Evolutionary conservation across 1,140 invertebrate species (phyloP), one percentile per base, ranked within the genome.

Genomic region (Gryllus bimaculatus): DNA sequence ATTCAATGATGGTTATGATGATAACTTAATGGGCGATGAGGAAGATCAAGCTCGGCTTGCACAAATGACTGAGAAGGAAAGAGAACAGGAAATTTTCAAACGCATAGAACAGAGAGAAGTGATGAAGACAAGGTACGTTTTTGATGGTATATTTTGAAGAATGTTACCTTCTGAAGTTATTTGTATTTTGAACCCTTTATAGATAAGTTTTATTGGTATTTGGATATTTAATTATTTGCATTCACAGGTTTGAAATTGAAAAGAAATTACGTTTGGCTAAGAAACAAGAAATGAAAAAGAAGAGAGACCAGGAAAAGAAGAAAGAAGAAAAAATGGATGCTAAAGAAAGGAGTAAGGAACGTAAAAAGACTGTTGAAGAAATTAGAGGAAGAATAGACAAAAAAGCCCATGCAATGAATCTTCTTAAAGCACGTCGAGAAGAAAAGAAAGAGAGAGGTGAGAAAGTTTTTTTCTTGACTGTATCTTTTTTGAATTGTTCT

Each of bases 31-130:
- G 92, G 96, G 97, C 2, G 97, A 99, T 87, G 96, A 95, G 79
- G 97, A 97, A 82, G 98, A 99, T 88, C 91, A 95, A 83, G 92
- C 92, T 15, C 87, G 94, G 2, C 86, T 99, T 6, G 95, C 95
- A 12, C 91, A 94, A 81, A 94, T 99, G 91, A 98, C 97, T 0
- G 97, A 99, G 84, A 98, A 97, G 84, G 97, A 99, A 85, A 88
- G 97, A 80, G 97, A 99, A 87, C 96, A 98, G 82, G 97, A 98
- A 87, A 94, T 99, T 83, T 99, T 96, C 84, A 98, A 98, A 85
- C 90, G 97, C 78, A 96, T 97, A 77, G 97, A 99, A 86, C 92
- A 96, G 84, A 88, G 97, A 83, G 96, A 98, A 87, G 90, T 95
- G 0, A 92, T 98, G 89, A 95, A 95, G 84, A 98, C 94, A 8